phyloP scores from a whole-genome alignment of 2,888 invertebrate species.

The Pachymerium ferrugineum region DNA sequence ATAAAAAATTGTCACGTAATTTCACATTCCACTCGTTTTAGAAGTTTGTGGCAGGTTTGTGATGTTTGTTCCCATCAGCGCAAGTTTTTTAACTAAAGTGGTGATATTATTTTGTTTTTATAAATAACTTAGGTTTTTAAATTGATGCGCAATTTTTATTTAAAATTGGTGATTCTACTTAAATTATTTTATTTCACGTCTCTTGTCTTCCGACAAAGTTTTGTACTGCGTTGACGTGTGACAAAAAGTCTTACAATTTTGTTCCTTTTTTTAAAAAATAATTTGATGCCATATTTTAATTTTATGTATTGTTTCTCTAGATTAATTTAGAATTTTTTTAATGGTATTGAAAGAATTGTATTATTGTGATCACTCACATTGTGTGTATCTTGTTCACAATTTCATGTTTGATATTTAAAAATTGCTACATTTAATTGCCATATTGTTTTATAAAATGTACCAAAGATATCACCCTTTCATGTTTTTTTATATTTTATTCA shows the following conservation, averaged over 20 bases:
- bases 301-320: not conserved
- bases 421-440: not conserved
- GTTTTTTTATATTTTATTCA: no score
- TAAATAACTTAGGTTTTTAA: no score
- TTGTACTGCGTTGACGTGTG: no score
- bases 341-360: not conserved
- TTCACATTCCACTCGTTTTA: slow-evolving; percentile 13
- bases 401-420: slow-evolving; percentile 1
- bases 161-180: not conserved
- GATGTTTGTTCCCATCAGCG: slow-evolving; percentile 13
- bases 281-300: slow-evolving; percentile 3
- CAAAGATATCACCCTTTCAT: not conserved
- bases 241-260: not conserved
- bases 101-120: no score
- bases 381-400: not conserved
- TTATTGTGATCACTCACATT: not conserved
- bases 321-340: not conserved
- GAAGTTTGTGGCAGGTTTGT: slow-evolving; percentile 8
- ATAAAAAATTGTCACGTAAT: not conserved
- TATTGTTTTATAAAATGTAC: not conserved
- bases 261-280: not conserved
- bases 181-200: not conserved
- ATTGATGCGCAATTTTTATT: not conserved
- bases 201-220: not conserved
- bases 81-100: no score